Percentiles rank a stretch among this genome's conserved stretches.
Conservation (phyloP, 2,113 vertebrate genomes). For the Epinephelus moara region DNA sequence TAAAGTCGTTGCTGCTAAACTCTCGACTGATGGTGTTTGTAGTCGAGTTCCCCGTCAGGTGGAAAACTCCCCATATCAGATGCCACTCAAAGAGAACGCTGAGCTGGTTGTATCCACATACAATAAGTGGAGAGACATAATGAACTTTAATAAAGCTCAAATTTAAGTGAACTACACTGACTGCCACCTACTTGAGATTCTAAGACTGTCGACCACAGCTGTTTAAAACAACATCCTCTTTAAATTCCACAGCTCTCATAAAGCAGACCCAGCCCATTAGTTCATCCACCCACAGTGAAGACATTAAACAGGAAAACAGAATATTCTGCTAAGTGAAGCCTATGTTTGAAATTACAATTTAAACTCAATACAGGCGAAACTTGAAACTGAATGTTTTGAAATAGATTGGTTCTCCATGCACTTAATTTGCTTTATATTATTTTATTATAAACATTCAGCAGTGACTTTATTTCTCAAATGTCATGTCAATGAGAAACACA, state of each 20-base stretch:
- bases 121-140: not conserved
- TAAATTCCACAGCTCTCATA: conserved; percentile 14
- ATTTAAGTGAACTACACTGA: conserved; percentile 4
- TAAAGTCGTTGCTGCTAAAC: not conserved
- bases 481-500: not conserved
- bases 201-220: conserved; percentile 9
- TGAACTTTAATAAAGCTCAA: conserved; percentile 21
- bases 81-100: not conserved
- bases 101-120: not conserved
- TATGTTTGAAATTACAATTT: not conserved
- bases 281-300: not conserved
- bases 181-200: conserved; percentile 4
- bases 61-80: not conserved
- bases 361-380: not conserved
- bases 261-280: not conserved
- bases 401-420: not conserved
- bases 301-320: not conserved
- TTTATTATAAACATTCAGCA: conserved; percentile 1
- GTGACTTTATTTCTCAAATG: not conserved
- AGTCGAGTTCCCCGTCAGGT: not conserved
- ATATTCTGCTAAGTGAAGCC: conserved; percentile 1
- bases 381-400: not conserved
- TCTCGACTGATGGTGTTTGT: not conserved
- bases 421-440: not conserved
- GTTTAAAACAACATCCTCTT: not conserved